A percentile compares a stretch with the other conserved stretches of the same genome.
phyloP scores from a whole-genome alignment of 2,113 vertebrate genomes.

The Alligator sinensis region DNA sequence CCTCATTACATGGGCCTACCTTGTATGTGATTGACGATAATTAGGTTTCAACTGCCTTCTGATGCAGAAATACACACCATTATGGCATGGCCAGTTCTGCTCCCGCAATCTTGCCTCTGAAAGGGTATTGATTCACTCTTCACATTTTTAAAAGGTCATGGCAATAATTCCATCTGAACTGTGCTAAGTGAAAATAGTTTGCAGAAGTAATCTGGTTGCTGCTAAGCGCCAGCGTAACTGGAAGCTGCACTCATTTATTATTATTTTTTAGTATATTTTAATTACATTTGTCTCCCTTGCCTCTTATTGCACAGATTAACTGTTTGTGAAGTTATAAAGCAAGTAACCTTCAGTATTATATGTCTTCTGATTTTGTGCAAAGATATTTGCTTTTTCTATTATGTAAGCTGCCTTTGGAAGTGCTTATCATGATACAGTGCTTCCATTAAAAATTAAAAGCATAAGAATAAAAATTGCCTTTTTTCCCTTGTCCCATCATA shows the following conservation, averaged over 20 bases:
- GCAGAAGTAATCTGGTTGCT: conserved; percentile 74
- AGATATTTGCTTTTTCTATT: conserved; percentile 51
- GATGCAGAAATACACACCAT: conserved; percentile 79
- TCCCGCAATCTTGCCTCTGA: conserved; percentile 64
- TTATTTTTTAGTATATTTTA: conserved; percentile 70
- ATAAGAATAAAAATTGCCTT: conserved; percentile 46
- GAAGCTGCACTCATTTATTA: conserved; percentile 55
- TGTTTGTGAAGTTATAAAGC: conserved; percentile 54
- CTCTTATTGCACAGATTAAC: not conserved
- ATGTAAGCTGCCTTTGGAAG: conserved; percentile 21
- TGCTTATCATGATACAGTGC: not conserved
- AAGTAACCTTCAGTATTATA: conserved; percentile 25
- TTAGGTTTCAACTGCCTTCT: conserved; percentile 83
- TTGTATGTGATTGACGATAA: conserved; percentile 82
- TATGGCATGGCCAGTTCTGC: conserved; percentile 65
- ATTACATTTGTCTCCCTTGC: conserved; percentile 37
- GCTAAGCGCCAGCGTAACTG: conserved; percentile 73
- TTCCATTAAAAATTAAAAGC: conserved; percentile 62
- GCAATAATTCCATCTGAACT: conserved; percentile 82
- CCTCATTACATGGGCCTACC: conserved; percentile 52
- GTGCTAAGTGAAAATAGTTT: conserved; percentile 85
- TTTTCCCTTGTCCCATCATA: conserved; percentile 14
- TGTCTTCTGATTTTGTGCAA: not conserved
- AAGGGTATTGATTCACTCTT: conserved; percentile 80
- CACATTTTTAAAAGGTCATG: conserved; percentile 84